Conservation (phyloP, 2,888 invertebrate genomes). For the Melieria omissa region DNA sequence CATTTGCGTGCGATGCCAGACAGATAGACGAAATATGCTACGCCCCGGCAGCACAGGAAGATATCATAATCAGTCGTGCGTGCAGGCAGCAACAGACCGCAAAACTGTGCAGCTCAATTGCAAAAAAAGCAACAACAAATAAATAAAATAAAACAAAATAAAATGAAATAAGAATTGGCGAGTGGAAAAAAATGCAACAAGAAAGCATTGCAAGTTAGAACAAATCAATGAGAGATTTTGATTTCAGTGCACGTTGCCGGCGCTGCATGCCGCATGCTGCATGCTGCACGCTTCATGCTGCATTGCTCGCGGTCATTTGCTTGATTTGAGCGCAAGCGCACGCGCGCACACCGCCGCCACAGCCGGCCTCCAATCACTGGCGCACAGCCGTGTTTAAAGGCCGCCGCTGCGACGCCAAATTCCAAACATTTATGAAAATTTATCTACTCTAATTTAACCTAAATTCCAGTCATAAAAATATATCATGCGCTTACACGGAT, state of each 20-base stretch:
- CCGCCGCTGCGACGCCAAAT: conserved; percentile 16
- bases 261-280: background rate
- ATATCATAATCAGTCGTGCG: no score
- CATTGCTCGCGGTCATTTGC: conserved; percentile 28
- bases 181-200: background rate
- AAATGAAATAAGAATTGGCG: background rate
- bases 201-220: conserved; percentile 23
- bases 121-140: background rate
- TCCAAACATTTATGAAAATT: conserved; percentile 36
- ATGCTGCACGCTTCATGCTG: background rate
- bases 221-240: conserved; percentile 33
- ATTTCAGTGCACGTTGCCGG: conserved; percentile 8
- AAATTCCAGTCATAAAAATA: conserved; percentile 55
- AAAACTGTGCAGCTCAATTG: background rate
- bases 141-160: background rate
- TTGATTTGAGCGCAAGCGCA: conserved; percentile 27
- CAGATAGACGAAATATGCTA: no score
- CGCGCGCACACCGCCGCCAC: conserved; percentile 12
- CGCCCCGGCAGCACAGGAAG: no score
- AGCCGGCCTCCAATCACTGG: background rate
- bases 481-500: conserved; percentile 24
- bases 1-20: background rate
- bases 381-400: background rate
- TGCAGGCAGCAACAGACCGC: background rate
- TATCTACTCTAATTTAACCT: conserved; percentile 57